Evolutionary conservation across 2,888 invertebrate species (phyloP).

Genomic region (Asteroscopus sphinx): DNA sequence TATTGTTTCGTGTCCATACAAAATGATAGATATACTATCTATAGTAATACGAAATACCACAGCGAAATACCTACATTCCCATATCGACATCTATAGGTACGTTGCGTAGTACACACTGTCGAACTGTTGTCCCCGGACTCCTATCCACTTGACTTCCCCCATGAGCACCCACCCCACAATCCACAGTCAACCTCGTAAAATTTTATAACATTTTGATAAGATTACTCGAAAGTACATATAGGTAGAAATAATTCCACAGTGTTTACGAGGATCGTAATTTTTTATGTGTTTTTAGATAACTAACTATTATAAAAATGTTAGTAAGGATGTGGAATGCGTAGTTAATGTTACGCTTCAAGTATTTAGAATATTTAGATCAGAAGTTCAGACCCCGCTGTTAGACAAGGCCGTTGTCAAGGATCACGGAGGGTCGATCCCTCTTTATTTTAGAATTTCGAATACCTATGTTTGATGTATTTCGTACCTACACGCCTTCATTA

Average conservation of each 20-base stretch:
- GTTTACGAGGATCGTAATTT: constrained; percentile 45
- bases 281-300: constrained; percentile 37
- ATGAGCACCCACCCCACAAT: constrained; percentile 16
- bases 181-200: constrained; percentile 28
- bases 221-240: constrained; percentile 39
- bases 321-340: constrained; percentile 25
- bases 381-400: neutral
- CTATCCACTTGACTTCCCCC: constrained; percentile 26
- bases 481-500: too few species aligned
- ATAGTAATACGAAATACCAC: too few species aligned
- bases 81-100: neutral
- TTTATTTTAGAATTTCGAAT: constrained; percentile 3
- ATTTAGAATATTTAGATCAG: neutral
- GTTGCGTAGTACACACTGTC: neutral
- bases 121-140: neutral
- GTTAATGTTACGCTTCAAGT: constrained; percentile 8
- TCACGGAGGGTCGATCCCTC: constrained; percentile 3
- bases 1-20: too few species aligned
- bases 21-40: too few species aligned
- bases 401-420: constrained; percentile 29
- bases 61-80: neutral
- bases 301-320: constrained; percentile 14
- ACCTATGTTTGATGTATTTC: neutral
- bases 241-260: constrained; percentile 45
- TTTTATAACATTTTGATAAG: constrained; percentile 48